A percentile compares a stretch with the other conserved stretches of the same genome.
Conservation (phyloP, 30 jellyfish, hydroid and myxozoan species). For the Catostylus mosaicus region DNA sequence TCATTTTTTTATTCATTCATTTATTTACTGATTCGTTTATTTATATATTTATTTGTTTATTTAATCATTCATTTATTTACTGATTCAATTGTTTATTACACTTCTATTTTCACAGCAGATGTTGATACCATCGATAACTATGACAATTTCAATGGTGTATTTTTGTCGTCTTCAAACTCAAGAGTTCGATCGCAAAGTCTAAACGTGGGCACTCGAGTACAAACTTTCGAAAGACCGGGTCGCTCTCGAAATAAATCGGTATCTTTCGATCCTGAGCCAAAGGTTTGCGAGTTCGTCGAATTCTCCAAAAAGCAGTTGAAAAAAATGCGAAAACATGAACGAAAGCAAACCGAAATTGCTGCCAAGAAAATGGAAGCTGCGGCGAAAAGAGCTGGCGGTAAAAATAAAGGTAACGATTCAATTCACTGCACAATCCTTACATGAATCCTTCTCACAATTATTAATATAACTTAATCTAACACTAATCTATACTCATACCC, state of each 20-base stretch:
- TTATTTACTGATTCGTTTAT: no score
- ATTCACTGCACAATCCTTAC: no score
- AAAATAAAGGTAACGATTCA: slow-evolving; percentile 26
- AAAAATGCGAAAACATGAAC: slow-evolving; percentile 67
- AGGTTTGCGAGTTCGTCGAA: slow-evolving; percentile 77
- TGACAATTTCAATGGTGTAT: background rate
- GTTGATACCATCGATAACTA: no score
- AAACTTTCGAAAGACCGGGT: background rate
- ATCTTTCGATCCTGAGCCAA: slow-evolving; percentile 75
- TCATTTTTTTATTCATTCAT: no score
- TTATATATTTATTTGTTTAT: no score
- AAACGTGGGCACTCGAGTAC: slow-evolving; percentile 28
- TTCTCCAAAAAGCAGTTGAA: slow-evolving; percentile 85
- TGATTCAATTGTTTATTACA: no score
- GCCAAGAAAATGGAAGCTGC: slow-evolving; percentile 55
- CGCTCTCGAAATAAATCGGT: slow-evolving; percentile 87
- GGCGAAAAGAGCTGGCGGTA: slow-evolving; percentile 31
- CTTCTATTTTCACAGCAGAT: no score
- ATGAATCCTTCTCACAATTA: no score
- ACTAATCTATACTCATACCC: no score
- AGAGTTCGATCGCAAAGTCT: slow-evolving; percentile 36
- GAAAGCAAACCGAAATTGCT: slow-evolving; percentile 51
- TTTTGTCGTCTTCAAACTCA: background rate
- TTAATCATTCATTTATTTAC: no score
- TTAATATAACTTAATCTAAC: no score